These are phyloP conservation scores for Plebejus anna DNA, from an alignment of 2,888 invertebrate genomes.

Conservation along the genomic window DNA sequence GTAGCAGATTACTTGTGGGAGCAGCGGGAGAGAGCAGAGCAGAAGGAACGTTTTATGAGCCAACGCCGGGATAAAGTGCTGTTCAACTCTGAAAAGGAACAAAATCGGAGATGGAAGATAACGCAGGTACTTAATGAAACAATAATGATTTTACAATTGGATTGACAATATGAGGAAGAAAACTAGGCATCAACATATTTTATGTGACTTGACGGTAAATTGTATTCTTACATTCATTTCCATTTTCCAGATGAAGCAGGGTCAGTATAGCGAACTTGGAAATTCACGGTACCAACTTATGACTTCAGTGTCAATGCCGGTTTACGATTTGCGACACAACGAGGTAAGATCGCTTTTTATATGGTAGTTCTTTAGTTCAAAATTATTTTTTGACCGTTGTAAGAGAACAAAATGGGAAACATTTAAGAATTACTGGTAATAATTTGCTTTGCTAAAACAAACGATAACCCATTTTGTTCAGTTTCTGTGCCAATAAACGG, in stretches of 20 bases:
- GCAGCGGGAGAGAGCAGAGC: conserved; percentile 88
- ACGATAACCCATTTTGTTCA: conserved; percentile 42
- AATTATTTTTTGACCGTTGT: conserved; percentile 8
- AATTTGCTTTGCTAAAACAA: conserved; percentile 33
- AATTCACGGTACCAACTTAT: conserved; percentile 87
- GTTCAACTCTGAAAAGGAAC: conserved; percentile 82
- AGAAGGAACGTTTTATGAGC: conserved; percentile 86
- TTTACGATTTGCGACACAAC: conserved; percentile 92
- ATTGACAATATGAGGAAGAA: neutral
- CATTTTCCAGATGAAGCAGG: conserved; percentile 80
- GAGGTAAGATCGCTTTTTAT: conserved; percentile 81
- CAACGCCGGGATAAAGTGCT: conserved; percentile 81
- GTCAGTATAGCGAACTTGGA: conserved; percentile 81
- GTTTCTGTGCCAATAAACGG: conserved; percentile 37
- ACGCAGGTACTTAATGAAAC: conserved; percentile 54
- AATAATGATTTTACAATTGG: neutral
- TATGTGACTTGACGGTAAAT: neutral
- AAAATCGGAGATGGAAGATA: conserved; percentile 80
- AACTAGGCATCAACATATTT: too few species aligned
- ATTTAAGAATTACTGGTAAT: neutral
- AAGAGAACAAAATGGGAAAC: conserved; percentile 24
- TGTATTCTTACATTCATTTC: conserved; percentile 31
- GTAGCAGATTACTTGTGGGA: conserved; percentile 96
- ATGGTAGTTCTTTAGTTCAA: conserved; percentile 33
- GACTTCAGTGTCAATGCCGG: conserved; percentile 96